A percentile compares a stretch with the other conserved stretches of the same genome.
Evolutionary conservation across 2,113 vertebrate species (phyloP).

Genomic region (Rutilus rutilus): DNA sequence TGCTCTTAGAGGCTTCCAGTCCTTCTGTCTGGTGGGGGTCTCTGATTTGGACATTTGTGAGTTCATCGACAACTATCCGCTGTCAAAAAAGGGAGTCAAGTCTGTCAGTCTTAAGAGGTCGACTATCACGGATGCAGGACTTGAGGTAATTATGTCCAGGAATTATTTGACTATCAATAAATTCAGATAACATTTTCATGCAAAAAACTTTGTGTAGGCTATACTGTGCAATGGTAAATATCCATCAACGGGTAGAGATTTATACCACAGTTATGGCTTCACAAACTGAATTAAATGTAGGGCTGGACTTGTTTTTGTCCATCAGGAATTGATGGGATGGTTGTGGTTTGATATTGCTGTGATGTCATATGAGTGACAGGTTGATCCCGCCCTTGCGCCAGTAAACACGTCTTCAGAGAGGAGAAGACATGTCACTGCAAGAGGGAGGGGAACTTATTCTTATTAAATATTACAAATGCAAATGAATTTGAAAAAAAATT

Average conservation of each 20-base stretch:
- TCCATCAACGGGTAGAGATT: background rate
- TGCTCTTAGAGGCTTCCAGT: slow-evolving; percentile 90
- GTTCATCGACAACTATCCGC: slow-evolving; percentile 98
- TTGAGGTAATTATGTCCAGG: slow-evolving; percentile 83
- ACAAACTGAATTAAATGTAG: background rate
- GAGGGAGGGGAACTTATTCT: too few species aligned
- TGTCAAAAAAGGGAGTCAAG: slow-evolving; percentile 97
- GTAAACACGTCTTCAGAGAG: too few species aligned
- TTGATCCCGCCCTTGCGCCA: too few species aligned
- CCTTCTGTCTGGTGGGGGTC: slow-evolving; percentile 97
- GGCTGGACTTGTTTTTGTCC: too few species aligned
- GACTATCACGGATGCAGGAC: slow-evolving; percentile 94
- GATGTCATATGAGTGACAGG: too few species aligned
- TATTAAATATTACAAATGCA: too few species aligned
- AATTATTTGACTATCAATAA: background rate
- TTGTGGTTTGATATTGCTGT: too few species aligned
- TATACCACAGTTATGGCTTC: background rate
- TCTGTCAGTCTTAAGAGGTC: slow-evolving; percentile 98
- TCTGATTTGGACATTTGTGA: slow-evolving; percentile 99
- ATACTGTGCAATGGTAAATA: background rate
- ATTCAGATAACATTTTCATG: background rate
- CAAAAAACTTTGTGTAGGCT: background rate
- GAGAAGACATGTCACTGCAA: too few species aligned
- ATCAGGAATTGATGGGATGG: too few species aligned
- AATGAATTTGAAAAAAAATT: too few species aligned